A percentile compares a stretch with the other conserved stretches of the same genome.
phyloP scores from a whole-genome alignment of 2,888 invertebrate genomes.

The Rhodophaea formosa region DNA sequence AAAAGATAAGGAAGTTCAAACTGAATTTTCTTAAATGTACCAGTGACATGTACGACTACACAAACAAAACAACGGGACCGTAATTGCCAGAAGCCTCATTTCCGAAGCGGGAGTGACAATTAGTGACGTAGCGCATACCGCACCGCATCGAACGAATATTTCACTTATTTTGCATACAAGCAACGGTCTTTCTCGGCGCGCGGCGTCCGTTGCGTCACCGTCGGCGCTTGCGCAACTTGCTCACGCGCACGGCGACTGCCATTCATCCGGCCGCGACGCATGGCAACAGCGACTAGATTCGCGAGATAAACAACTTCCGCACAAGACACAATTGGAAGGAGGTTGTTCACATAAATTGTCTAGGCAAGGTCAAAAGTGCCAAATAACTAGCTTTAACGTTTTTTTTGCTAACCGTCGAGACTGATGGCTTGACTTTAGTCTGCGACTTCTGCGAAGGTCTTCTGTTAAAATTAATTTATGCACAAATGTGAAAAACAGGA shows the following conservation, averaged over 20 bases:
- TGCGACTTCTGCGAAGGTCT: neutral
- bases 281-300: conserved; percentile 52
- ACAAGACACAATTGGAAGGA: conserved; percentile 7
- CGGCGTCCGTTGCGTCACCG: conserved; percentile 64
- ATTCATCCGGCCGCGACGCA: conserved; percentile 64
- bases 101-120: neutral
- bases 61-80: neutral
- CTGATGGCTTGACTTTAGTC: neutral
- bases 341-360: conserved; percentile 16
- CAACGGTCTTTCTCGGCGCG: conserved; percentile 56
- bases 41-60: too few relatives aligned
- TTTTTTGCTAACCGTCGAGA: neutral
- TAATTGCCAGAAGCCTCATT: neutral
- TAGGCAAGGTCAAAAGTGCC: conserved; percentile 13
- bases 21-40: too few relatives aligned
- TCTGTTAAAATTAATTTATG: neutral
- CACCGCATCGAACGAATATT: conserved; percentile 56
- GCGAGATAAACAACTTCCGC: conserved; percentile 35
- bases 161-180: conserved; percentile 74
- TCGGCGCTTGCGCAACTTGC: conserved; percentile 60
- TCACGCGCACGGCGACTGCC: conserved; percentile 67
- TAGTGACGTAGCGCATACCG: conserved; percentile 51
- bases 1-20: too few relatives aligned
- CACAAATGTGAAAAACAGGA: neutral
- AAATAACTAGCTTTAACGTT: neutral